A percentile compares a stretch with the other conserved stretches of the same genome.
Evolutionary conservation across 2,888 invertebrate genomes (phyloP).

Genomic region (Nemurella pictetii): DNA sequence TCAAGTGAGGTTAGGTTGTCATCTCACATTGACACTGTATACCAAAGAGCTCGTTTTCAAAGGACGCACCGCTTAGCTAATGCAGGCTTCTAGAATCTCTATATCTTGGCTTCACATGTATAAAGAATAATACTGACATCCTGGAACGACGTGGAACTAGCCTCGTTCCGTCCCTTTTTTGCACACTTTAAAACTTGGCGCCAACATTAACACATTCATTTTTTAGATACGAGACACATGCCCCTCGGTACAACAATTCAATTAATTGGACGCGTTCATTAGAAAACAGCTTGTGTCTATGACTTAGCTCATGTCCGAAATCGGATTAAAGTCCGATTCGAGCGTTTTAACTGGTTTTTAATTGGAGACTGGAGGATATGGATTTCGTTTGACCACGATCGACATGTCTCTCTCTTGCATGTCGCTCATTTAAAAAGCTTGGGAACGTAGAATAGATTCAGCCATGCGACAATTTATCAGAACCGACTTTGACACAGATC

Average conservation of each 20-base stretch:
- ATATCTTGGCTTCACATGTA: neutral
- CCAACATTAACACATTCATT: no score
- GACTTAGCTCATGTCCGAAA: neutral
- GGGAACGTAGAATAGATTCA: neutral
- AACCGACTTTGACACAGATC: slow-evolving; percentile 13
- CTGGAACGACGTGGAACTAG: neutral
- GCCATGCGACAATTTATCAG: slow-evolving; percentile 1
- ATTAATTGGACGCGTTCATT: neutral
- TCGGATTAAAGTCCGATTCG: neutral
- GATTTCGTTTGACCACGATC: neutral
- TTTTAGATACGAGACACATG: no score
- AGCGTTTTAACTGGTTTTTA: neutral
- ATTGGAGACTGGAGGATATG: neutral
- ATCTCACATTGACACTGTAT: slow-evolving; percentile 29
- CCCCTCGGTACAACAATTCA: neutral
- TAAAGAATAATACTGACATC: neutral
- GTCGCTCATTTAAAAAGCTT: neutral
- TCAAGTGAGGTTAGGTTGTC: slow-evolving; percentile 24
- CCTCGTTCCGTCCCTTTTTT: neutral
- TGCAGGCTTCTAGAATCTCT: slow-evolving; percentile 4
- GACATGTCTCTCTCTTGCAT: neutral
- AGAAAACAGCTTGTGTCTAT: neutral
- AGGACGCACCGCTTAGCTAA: slow-evolving; percentile 15
- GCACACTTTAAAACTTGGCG: neutral
- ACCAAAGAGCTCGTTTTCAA: slow-evolving; percentile 28